Evolutionary conservation across 2,888 invertebrate genomes (phyloP).

Genomic region (Leptura quadrifasciata): DNA sequence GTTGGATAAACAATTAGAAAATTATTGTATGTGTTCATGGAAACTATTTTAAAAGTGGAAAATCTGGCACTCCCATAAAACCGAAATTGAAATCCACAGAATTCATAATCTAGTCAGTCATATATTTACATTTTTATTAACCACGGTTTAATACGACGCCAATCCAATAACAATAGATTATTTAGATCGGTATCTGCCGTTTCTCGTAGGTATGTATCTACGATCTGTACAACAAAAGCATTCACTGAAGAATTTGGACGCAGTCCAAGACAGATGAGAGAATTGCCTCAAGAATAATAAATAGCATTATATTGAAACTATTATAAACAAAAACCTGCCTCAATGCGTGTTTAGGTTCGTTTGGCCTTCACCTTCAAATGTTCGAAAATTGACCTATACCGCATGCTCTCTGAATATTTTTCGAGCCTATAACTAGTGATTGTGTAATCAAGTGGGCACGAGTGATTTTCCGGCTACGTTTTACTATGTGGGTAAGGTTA

Average conservation of each 20-base stretch:
- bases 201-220: not conserved
- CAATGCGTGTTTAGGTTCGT: constrained; percentile 20
- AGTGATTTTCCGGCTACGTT: not conserved
- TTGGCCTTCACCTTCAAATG: constrained; percentile 50
- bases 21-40: no score
- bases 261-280: not conserved
- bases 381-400: constrained; percentile 41
- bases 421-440: constrained; percentile 24
- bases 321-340: constrained; percentile 41
- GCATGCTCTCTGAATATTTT: constrained; percentile 41
- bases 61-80: no score
- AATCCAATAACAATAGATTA: not conserved
- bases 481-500: no score
- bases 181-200: not conserved
- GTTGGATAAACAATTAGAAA: no score
- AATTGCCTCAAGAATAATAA: constrained; percentile 14
- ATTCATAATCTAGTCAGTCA: no score
- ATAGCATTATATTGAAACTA: constrained; percentile 21
- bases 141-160: not conserved
- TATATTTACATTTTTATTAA: not conserved
- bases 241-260: constrained; percentile 21
- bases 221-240: constrained; percentile 9
- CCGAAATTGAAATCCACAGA: no score
- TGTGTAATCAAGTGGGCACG: constrained; percentile 11
- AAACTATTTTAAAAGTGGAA: no score